Base-by-base conservation (phyloP, 37 sponge, comb jelly and placozoan genomes). In the Agelas oroides region DNA sequence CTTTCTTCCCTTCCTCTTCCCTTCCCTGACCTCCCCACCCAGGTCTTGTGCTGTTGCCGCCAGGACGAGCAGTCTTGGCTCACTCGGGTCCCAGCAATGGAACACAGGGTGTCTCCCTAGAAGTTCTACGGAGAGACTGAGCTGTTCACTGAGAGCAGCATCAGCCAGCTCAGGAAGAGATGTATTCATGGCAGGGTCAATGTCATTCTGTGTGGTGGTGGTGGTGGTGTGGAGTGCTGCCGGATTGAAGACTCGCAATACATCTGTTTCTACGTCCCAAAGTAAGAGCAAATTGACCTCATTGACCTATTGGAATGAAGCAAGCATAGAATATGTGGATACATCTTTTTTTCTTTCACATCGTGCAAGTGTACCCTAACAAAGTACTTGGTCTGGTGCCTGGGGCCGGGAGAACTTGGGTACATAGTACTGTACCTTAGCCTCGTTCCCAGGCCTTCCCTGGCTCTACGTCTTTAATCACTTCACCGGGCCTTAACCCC, bases 41-140 rank as follows among this genome's bases (percentile, higher is more conserved):
- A 23, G 35, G 31, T 35, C 73, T 1, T 17, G 25, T 11, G 76
- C 31, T 33, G 59, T 25, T 5, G 59, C 24, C 52, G 24, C 53
- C 12, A 76, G 19, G 40, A 83, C 81, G 23, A 97, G 71, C 64
- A 97, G 57, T 53, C 75, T 73, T 0, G 90, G 80, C 1, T 97
- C 97, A 2, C 23, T 18, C 0, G 84, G 59, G 75, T 96, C 97
- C 97, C 97, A 97, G 73, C 65, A 65, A 69, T 66, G 80, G 13
- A 57, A 28, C 25, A 71, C 18, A 12, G 89, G 75, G 23, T 23
- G 27, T 5, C 81, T 67, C 21, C 78, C 71, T 13, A 46, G 23
- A 53, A 95, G n/a, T 39, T 85, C 83, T 36, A 27, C 23, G 5
- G 39, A 35, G 1, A 71, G 73, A 53, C 40, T 28, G 8, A 31